Conservation (phyloP, 2,888 invertebrate genomes). For the Epinotia demarniana region DNA sequence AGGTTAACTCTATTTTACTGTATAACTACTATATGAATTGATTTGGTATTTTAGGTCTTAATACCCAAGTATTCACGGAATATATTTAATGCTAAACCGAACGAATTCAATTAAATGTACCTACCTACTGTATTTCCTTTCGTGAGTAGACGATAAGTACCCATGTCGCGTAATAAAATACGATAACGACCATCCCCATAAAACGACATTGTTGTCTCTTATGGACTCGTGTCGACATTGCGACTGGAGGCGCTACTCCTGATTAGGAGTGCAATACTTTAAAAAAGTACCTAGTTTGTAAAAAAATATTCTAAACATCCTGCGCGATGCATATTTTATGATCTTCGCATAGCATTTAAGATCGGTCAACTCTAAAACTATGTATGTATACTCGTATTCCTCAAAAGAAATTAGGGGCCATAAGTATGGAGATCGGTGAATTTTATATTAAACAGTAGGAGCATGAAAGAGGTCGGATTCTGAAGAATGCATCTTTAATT, state of each 20-base stretch:
- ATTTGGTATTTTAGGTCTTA: too few relatives aligned
- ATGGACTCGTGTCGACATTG: constrained; percentile 18
- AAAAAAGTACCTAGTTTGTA: constrained; percentile 14
- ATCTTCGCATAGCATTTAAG: not conserved
- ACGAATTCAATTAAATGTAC: not conserved
- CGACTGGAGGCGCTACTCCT: constrained; percentile 16
- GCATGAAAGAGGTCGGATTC: too few relatives aligned
- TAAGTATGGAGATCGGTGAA: too few relatives aligned
- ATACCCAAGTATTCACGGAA: too few relatives aligned
- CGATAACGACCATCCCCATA: constrained; percentile 13
- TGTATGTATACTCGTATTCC: not conserved
- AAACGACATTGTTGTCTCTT: constrained; percentile 23
- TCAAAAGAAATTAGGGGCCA: too few relatives aligned
- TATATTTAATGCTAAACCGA: not conserved
- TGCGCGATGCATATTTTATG: constrained; percentile 11
- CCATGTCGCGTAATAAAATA: constrained; percentile 1
- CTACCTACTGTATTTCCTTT: not conserved
- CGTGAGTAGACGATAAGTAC: not conserved
- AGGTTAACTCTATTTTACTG: too few relatives aligned
- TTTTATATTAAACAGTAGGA: too few relatives aligned
- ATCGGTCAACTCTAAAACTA: not conserved
- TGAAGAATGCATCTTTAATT: too few relatives aligned
- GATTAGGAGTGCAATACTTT: constrained; percentile 24
- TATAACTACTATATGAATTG: too few relatives aligned
- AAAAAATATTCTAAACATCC: constrained; percentile 13